These are phyloP conservation scores for Eumerus sabulonum DNA, from an alignment of 2,888 invertebrate species.

Conservation along the genomic window DNA sequence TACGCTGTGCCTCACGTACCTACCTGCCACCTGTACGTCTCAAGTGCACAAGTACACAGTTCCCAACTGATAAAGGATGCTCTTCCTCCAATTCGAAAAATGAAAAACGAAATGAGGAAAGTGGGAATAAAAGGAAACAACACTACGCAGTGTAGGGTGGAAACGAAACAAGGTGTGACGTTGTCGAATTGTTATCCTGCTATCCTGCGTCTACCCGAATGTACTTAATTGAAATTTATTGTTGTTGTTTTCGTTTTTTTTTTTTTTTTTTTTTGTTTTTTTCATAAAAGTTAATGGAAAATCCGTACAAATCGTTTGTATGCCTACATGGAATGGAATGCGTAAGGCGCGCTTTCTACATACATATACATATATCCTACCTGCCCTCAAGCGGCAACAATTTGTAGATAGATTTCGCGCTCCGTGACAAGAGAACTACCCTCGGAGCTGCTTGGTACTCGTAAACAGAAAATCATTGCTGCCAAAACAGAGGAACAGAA, in stretches of 20 bases:
- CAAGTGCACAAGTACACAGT: conserved; percentile 32
- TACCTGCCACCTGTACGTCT: too few relatives aligned
- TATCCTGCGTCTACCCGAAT: conserved; percentile 33
- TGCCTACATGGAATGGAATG: conserved; percentile 11
- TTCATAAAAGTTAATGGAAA: conserved; percentile 65
- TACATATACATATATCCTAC: too few relatives aligned
- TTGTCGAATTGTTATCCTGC: conserved; percentile 23
- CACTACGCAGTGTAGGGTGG: too few relatives aligned
- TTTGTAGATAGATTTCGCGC: conserved; percentile 47
- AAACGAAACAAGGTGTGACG: conserved; percentile 30
- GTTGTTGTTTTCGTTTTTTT: conserved; percentile 58
- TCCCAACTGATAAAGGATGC: conserved; percentile 58
- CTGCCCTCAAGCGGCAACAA: conserved; percentile 53
- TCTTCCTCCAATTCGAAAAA: conserved; percentile 44
- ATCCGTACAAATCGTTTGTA: conserved; percentile 56
- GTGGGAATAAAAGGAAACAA: too few relatives aligned
- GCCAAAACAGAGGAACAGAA: not conserved
- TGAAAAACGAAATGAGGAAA: conserved; percentile 31
- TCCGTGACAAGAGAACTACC: not conserved
- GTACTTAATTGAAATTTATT: conserved; percentile 68
- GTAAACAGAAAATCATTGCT: conserved; percentile 25
- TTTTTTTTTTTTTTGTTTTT: conserved; percentile 55
- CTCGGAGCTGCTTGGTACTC: not conserved
- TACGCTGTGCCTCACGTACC: conserved; percentile 36
- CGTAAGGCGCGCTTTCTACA: not conserved